A percentile compares a stretch with the other conserved stretches of the same genome.
These are phyloP conservation scores for Pelagia noctiluca DNA, from an alignment of 30 jellyfish, hydroid and myxozoan genomes.

Conservation along the genomic window DNA sequence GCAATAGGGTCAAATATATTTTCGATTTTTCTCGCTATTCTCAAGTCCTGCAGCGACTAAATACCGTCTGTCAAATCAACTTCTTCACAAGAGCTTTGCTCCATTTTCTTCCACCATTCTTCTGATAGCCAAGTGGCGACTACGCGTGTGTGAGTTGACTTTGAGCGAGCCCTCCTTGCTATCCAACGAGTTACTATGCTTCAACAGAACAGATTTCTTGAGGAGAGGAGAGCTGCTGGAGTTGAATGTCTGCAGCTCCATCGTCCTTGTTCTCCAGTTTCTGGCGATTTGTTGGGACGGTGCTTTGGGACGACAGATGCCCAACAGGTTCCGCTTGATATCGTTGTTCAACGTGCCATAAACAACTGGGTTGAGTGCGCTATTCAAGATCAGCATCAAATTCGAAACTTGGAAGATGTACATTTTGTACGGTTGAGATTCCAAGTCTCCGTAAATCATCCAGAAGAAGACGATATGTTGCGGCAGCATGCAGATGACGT, in stretches of 20 bases:
- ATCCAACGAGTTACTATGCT: not conserved
- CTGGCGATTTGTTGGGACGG: constrained; percentile 8
- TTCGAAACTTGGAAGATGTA: constrained; percentile 71
- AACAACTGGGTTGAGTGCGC: constrained; percentile 88
- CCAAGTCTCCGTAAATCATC: constrained; percentile 63
- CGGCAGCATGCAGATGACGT: constrained; percentile 84
- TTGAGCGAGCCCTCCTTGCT: constrained; percentile 8
- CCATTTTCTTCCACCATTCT: too few relatives aligned
- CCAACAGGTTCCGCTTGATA: constrained; percentile 73
- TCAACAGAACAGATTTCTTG: not conserved
- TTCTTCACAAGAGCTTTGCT: too few relatives aligned
- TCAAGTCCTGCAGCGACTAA: too few relatives aligned
- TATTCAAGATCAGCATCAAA: constrained; percentile 73
- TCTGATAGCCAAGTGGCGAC: too few relatives aligned
- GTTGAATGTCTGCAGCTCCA: constrained; percentile 42
- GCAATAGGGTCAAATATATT: too few relatives aligned
- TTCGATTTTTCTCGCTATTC: too few relatives aligned
- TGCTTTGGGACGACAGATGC: constrained; percentile 28
- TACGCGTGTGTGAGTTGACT: too few relatives aligned
- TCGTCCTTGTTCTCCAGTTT: constrained; percentile 20
- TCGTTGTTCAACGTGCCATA: constrained; percentile 89
- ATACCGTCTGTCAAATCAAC: too few relatives aligned
- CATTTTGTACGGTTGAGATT: constrained; percentile 36
- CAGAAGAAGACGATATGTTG: constrained; percentile 93
- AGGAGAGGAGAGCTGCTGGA: constrained; percentile 43